Percentiles rank a stretch among this genome's conserved stretches.
Conservation (phyloP, 2,888 invertebrate genomes). For the Bimastos eiseni region DNA sequence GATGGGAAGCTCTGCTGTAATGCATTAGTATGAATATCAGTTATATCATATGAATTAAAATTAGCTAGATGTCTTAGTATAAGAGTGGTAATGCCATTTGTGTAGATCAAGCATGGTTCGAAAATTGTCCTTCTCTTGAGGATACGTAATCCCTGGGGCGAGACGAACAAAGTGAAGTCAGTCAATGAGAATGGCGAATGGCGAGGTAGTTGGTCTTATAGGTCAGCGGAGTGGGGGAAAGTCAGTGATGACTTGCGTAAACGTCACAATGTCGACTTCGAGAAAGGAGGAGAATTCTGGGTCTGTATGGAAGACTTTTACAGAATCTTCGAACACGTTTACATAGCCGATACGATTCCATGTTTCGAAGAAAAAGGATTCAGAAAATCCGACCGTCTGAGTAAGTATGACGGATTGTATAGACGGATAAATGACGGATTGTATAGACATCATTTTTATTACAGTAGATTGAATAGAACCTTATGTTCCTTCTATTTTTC, state of each 20-base stretch:
- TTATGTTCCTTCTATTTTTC: no score
- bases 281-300: constrained; percentile 10
- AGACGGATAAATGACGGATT: no score
- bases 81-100: background rate
- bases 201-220: background rate
- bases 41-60: background rate
- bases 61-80: background rate
- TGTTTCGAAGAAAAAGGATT: background rate
- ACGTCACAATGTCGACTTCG: background rate
- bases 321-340: background rate
- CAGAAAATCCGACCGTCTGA: background rate
- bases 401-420: no score
- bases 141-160: constrained; percentile 16
- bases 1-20: no score
- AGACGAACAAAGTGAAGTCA: background rate
- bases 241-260: background rate
- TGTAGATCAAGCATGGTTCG: background rate
- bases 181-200: background rate
- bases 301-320: constrained; percentile 14
- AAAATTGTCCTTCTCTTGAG: background rate
- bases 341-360: background rate
- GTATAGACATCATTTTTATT: no score
- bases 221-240: background rate
- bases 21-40: no score
- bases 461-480: no score